Conservation (phyloP, 2,113 vertebrate genomes). For the Leuciscus idus region DNA sequence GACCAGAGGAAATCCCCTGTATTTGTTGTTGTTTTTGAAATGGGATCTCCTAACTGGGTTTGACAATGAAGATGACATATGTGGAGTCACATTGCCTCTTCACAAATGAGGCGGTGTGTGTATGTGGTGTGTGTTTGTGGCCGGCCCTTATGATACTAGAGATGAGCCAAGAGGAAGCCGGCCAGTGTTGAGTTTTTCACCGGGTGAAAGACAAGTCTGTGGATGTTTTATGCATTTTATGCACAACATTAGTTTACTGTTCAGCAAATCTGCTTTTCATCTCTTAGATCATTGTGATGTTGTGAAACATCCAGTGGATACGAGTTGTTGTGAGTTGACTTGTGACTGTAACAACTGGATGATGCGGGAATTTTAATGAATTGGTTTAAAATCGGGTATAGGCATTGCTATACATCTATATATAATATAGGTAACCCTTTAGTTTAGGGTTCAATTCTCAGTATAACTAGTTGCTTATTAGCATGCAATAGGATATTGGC, state of each 20-base stretch:
- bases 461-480: too few relatives aligned
- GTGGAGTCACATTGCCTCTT: conserved; percentile 63
- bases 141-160: conserved; percentile 1
- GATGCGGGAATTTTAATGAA: not conserved
- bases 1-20: conserved; percentile 36
- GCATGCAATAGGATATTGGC: too few relatives aligned
- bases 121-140: not conserved
- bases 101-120: conserved; percentile 23
- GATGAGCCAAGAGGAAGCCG: not conserved
- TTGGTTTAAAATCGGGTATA: too few relatives aligned
- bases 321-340: not conserved
- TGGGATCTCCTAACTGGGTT: conserved; percentile 69
- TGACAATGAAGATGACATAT: conserved; percentile 76
- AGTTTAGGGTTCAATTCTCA: too few relatives aligned
- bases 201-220: too few relatives aligned
- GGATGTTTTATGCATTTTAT: too few relatives aligned
- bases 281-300: not conserved
- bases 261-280: not conserved
- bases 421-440: too few relatives aligned
- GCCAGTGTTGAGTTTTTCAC: not conserved
- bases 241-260: not conserved
- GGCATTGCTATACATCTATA: too few relatives aligned
- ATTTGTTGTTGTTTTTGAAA: conserved; percentile 60
- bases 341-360: not conserved
- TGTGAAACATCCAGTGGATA: not conserved